phyloP scores from a whole-genome alignment of 2,113 vertebrate genomes.

The Dicerorhinus sumatrensis region DNA sequence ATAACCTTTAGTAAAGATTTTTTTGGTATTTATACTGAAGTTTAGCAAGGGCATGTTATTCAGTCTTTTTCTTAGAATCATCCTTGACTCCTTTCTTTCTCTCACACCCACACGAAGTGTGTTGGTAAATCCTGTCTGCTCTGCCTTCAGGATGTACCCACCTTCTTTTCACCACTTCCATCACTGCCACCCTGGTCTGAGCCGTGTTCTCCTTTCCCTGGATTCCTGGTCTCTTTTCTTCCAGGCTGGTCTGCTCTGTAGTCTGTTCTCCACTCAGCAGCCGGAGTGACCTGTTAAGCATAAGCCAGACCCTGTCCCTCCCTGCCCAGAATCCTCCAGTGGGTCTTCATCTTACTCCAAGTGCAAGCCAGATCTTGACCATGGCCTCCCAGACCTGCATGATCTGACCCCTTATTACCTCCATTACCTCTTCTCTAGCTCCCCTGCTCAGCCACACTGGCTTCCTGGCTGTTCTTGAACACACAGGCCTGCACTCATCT shows the following conservation, averaged over 20 bases:
- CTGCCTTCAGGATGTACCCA: background rate
- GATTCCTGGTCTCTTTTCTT: background rate
- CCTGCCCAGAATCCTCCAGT: background rate
- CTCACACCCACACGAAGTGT: rapidly evolving
- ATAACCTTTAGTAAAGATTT: background rate
- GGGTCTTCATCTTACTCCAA: rapidly evolving
- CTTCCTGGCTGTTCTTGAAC: background rate
- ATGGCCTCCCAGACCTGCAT: background rate
- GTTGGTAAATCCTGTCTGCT: background rate
- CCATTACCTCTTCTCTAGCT: background rate
- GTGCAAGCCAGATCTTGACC: background rate
- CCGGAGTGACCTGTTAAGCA: background rate
- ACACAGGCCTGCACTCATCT: background rate
- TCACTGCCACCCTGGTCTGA: no score
- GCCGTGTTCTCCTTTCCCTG: rapidly evolving
- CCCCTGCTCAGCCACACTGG: background rate
- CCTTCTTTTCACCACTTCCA: background rate
- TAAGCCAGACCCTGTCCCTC: background rate
- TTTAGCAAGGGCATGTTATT: background rate
- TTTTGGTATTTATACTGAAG: background rate
- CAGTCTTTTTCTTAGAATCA: background rate
- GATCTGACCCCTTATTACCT: rapidly evolving
- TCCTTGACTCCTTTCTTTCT: background rate
- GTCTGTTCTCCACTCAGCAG: background rate
- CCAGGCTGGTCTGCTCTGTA: background rate